Evolutionary conservation across 2,888 invertebrate genomes (phyloP), one percentile per base, ranked within the genome.

Genomic region (Drosophila nr. perissopoda): DNA sequence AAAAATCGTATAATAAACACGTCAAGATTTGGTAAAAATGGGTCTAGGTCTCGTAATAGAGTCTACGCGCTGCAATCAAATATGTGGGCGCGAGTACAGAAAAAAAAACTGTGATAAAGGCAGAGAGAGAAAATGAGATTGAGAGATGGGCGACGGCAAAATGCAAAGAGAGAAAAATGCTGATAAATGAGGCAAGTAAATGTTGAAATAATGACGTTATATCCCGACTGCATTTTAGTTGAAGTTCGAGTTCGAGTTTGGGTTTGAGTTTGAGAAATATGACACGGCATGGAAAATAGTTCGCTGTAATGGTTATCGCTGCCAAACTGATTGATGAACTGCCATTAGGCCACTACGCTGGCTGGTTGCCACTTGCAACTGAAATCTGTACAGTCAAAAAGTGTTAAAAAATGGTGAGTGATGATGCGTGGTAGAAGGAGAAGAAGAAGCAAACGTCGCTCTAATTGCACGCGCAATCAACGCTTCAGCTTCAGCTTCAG

Each of bases 381-480:
- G 53, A 80, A 78, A 78, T 36, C 53, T 27, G 56, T 49, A 33
- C 53, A 42, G 11, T 11, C 49, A 65, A 80, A 87, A 89, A 89
- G 85, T 86, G 85, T 89, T 89, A 89, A 89, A 80, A 86, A 86
- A 86, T 86, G 48, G 87, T 86, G 87, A 86, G 87, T 89, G 78
- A 86, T 86, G 85, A 87, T 84, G 89, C 87, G 67, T 71, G 68
- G 59, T 53, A 33, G 42, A 54, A 51, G 64, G 8, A 25, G 34
- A 51, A 18, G 38, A 56, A 45, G 42, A 52, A 49, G 59, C 71
- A 68, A 74, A 68, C 77, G 53, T 62, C 75, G 78, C 78, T 86
- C 85, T 86, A 86, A 86, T 86, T 86, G 85, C 89, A 82, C 70
- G 69, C 89, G 87, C 87, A 85, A 88, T 88, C 89, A 85, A 80